phyloP scores from a whole-genome alignment of 2,797 vertebrate genomes.

The Crypturellus tataupa region DNA sequence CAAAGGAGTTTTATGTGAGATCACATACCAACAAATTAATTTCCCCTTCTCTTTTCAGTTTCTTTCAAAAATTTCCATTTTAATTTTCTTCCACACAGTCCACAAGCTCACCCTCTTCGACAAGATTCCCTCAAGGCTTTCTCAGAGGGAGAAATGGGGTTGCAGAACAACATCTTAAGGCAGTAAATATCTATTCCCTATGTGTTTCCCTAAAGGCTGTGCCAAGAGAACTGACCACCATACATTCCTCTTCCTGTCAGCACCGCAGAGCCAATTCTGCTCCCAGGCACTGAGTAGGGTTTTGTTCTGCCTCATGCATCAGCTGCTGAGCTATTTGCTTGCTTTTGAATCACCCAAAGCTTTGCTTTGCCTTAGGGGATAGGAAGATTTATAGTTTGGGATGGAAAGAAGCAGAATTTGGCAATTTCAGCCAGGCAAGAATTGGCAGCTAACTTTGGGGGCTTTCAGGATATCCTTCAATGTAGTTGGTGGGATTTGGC shows the following conservation, averaged over 20 bases:
- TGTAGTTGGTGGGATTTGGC: not conserved
- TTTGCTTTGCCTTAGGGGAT: conserved; percentile 19
- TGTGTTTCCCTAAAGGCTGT: not conserved
- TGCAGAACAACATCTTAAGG: not conserved
- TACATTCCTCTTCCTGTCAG: conserved; percentile 8
- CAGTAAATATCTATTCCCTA: not conserved
- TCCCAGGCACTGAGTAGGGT: not conserved
- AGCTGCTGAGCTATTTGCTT: not conserved
- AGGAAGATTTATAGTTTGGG: not conserved
- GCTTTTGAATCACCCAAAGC: conserved; percentile 11
- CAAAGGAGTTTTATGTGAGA: conserved; percentile 32
- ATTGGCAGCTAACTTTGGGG: not conserved
- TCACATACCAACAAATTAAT: not conserved
- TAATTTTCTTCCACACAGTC: not conserved
- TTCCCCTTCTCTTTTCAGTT: conserved; percentile 11
- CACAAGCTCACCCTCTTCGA: not conserved
- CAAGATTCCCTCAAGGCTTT: conserved; percentile 6
- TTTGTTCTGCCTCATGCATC: conserved; percentile 23
- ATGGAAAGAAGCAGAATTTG: conserved; percentile 1
- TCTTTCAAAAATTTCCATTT: not conserved
- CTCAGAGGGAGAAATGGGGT: not conserved
- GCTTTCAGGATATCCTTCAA: conserved; percentile 25
- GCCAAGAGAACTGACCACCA: conserved; percentile 14
- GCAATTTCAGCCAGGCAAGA: conserved; percentile 13
- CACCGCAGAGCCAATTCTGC: conserved; percentile 13